A percentile compares a stretch with the other conserved stretches of the same genome.
phyloP scores from a whole-genome alignment of 2,797 vertebrate genomes.

The Micrastur ruficollis region DNA sequence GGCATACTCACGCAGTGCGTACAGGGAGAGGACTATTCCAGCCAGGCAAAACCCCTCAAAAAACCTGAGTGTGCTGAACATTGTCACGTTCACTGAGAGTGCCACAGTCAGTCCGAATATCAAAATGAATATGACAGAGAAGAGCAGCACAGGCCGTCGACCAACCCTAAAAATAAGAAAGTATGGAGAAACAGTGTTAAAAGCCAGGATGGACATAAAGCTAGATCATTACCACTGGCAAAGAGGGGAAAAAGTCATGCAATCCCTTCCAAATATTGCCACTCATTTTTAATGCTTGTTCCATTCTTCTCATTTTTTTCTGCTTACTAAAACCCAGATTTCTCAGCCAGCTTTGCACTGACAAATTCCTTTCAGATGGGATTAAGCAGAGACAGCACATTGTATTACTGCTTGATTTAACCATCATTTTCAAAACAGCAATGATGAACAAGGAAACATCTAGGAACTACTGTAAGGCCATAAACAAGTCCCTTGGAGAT shows the following conservation, averaged over 20 bases:
- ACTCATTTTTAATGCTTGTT: not conserved
- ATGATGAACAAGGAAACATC: not conserved
- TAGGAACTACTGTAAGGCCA: not conserved
- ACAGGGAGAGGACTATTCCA: constrained; percentile 91
- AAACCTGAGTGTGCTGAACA: constrained; percentile 99
- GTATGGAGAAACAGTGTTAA: not conserved
- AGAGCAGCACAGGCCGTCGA: constrained; percentile 89
- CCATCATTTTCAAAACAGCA: not conserved
- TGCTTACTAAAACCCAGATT: not conserved
- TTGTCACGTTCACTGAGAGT: constrained; percentile 91
- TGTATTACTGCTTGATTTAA: not conserved
- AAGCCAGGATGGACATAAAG: not conserved
- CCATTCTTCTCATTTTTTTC: not conserved
- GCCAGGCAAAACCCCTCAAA: constrained; percentile 98
- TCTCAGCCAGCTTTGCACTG: not conserved
- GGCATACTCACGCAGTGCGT: constrained; percentile 88
- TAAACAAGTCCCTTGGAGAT: not conserved
- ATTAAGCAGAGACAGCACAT: not conserved
- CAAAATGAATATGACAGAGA: constrained; percentile 91
- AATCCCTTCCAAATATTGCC: not conserved
- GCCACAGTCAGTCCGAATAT: constrained; percentile 93
- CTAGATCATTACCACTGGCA: not conserved
- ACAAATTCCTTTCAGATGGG: not conserved
- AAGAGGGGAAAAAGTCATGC: not conserved
- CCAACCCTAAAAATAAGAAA: constrained; percentile 82